A percentile compares a stretch with the other conserved stretches of the same genome.
Evolutionary conservation across 30 jellyfish, hydroid and myxozoan genomes (phyloP).

Genomic region (Morbakka virulenta): DNA sequence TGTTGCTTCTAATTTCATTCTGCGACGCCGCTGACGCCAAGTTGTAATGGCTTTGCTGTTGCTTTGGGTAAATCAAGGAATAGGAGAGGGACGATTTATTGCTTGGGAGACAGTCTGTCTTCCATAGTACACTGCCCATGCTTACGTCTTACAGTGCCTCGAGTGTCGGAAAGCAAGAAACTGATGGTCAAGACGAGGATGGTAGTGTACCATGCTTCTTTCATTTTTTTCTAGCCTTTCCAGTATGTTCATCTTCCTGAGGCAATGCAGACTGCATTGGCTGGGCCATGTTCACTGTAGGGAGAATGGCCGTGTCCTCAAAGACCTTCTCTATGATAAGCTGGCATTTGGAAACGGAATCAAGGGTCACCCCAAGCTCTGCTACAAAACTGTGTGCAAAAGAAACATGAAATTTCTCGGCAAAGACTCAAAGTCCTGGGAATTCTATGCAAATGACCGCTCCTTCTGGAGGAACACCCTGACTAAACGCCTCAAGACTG

Average conservation of each 20-base stretch:
- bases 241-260: not conserved
- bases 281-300: not conserved
- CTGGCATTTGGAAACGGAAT: not conserved
- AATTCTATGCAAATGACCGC: not conserved
- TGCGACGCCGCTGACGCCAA: no score
- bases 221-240: no score
- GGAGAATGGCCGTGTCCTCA: not conserved
- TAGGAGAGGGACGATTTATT: no score
- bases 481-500: not conserved
- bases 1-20: no score
- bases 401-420: not conserved
- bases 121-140: no score
- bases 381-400: not conserved
- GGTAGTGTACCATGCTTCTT: no score
- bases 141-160: no score
- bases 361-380: not conserved
- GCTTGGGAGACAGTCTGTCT: no score
- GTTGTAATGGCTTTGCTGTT: no score
- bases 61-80: no score
- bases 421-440: not conserved
- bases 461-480: not conserved
- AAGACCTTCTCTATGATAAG: not conserved
- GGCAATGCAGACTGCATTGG: not conserved
- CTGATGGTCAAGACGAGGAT: no score
- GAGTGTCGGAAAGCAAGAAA: no score